Conservation (phyloP, 2,888 invertebrate genomes). For the Neria commutata region DNA sequence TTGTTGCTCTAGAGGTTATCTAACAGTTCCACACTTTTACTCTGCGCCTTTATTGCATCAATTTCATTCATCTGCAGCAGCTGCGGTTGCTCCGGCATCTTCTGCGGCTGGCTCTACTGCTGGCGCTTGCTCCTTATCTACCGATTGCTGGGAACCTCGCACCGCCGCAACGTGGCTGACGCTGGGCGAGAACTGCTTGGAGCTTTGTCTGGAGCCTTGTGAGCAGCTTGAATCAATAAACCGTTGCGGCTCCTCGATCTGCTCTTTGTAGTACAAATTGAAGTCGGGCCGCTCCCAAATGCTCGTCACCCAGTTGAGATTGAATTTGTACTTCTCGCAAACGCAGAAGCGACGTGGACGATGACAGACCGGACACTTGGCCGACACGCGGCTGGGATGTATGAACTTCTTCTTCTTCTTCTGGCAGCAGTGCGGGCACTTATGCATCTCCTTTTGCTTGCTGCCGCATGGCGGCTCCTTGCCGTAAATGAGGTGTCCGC, state of each 20-base stretch:
- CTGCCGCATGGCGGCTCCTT: constrained; percentile 41
- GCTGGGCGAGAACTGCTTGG: neutral
- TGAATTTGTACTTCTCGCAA: constrained; percentile 50
- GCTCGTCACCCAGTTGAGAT: constrained; percentile 52
- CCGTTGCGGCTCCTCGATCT: constrained; percentile 46
- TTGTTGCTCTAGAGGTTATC: too few relatives aligned
- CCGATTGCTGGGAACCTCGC: neutral
- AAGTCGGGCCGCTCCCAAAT: constrained; percentile 55
- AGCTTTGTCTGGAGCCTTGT: constrained; percentile 7
- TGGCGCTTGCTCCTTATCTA: constrained; percentile 18
- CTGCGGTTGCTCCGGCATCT: constrained; percentile 12
- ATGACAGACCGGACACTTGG: constrained; percentile 51
- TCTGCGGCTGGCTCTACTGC: constrained; percentile 18
- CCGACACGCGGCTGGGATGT: constrained; percentile 37
- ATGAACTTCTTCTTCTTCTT: constrained; percentile 38
- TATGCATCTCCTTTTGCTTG: constrained; percentile 43
- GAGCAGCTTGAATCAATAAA: too few relatives aligned
- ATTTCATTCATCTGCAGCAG: neutral
- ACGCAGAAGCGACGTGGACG: constrained; percentile 47
- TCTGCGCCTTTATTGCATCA: too few relatives aligned
- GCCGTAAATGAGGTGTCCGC: constrained; percentile 48
- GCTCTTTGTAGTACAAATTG: constrained; percentile 48
- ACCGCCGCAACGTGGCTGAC: neutral
- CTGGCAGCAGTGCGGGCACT: constrained; percentile 47
- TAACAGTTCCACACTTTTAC: too few relatives aligned